Evolutionary conservation across 2,113 vertebrate genomes (phyloP).

Genomic region (Poecile atricapillus): DNA sequence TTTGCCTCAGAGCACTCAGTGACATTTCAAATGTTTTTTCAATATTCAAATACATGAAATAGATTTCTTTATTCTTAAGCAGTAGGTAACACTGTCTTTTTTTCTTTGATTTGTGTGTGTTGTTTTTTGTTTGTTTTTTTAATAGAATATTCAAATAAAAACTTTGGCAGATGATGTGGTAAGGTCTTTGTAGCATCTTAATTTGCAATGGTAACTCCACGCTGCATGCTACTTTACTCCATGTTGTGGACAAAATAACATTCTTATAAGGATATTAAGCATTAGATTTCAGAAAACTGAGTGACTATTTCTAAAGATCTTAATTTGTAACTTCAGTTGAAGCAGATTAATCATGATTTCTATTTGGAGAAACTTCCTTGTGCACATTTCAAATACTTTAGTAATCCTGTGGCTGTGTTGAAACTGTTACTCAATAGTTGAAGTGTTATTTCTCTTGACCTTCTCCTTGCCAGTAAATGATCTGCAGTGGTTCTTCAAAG

Average conservation of each 20-base stretch:
- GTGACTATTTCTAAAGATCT: neutral
- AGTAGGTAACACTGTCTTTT: conserved; percentile 69
- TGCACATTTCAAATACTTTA: neutral
- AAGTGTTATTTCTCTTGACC: neutral
- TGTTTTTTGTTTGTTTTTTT: conserved; percentile 69
- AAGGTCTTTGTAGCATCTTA: conserved; percentile 81
- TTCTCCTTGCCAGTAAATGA: neutral
- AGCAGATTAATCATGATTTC: neutral
- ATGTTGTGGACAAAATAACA: conserved; percentile 63
- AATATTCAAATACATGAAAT: neutral
- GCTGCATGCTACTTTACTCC: conserved; percentile 73
- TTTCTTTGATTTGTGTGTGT: conserved; percentile 72
- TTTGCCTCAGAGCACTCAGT: neutral
- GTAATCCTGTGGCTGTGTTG: neutral
- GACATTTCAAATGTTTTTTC: neutral
- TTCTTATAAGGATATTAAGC: conserved; percentile 33
- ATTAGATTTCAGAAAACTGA: neutral
- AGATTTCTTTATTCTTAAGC: neutral
- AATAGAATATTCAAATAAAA: conserved; percentile 99
- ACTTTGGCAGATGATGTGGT: conserved; percentile 99
- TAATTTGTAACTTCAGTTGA: neutral
- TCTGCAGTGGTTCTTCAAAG: neutral
- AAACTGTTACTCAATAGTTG: neutral
- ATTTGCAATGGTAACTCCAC: conserved; percentile 60
- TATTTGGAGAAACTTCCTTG: neutral